phyloP scores from a whole-genome alignment of 2,888 invertebrate genomes.

The Rhagonycha lutea region DNA sequence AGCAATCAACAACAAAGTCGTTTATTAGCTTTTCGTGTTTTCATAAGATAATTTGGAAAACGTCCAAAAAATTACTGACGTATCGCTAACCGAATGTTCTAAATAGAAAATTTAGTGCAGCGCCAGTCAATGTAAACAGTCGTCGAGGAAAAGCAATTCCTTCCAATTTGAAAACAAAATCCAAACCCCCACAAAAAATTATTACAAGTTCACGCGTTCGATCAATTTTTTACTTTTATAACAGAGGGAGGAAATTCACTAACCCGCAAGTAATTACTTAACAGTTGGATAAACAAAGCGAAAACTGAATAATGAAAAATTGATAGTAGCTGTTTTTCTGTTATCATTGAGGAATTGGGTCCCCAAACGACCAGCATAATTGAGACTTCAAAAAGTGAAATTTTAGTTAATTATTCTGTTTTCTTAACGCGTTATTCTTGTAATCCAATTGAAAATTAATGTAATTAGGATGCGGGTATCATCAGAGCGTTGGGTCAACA shows the following conservation, averaged over 20 bases:
- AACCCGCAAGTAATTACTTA: neutral
- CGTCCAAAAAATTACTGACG: constrained; percentile 9
- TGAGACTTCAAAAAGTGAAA: neutral
- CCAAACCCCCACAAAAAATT: neutral
- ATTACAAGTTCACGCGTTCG: neutral
- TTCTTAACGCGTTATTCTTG: neutral
- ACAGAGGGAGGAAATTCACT: neutral
- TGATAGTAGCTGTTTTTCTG: too few species aligned
- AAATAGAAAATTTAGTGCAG: constrained; percentile 13
- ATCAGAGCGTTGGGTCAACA: neutral
- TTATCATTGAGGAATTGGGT: too few species aligned
- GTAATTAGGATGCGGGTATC: neutral
- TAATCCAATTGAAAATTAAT: neutral
- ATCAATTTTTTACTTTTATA: neutral
- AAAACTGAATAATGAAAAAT: too few species aligned
- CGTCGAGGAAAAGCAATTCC: neutral
- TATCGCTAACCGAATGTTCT: constrained; percentile 7
- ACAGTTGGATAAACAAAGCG: neutral
- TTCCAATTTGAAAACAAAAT: neutral
- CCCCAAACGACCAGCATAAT: too few species aligned
- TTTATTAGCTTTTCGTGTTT: constrained; percentile 9
- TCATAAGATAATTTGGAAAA: constrained; percentile 6
- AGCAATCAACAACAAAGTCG: neutral
- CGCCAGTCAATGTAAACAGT: constrained; percentile 7
- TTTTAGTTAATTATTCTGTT: neutral